A percentile compares a stretch with the other conserved stretches of the same genome.
phyloP scores from a whole-genome alignment of 2,888 invertebrate species.

The Alitta virens region DNA sequence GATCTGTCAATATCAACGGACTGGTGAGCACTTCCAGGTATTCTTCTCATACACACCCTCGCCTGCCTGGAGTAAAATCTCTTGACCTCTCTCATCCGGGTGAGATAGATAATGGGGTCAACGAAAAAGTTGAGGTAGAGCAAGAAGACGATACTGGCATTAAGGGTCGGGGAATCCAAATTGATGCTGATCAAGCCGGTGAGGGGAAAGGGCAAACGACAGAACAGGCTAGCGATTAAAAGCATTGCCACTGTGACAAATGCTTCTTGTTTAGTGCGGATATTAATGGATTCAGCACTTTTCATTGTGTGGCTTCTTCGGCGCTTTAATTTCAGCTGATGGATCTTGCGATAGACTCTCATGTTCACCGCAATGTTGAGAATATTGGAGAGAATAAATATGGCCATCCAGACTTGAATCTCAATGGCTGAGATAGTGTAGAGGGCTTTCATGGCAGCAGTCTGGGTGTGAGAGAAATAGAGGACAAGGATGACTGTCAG shows the following conservation, averaged over 20 bases:
- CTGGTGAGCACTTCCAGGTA: background rate
- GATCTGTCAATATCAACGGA: background rate
- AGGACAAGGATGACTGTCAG: slow-evolving; percentile 17
- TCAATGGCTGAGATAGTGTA: slow-evolving; percentile 20
- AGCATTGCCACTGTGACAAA: slow-evolving; percentile 26
- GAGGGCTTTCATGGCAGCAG: slow-evolving; percentile 11
- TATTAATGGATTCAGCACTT: slow-evolving; percentile 17
- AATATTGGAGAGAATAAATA: slow-evolving; percentile 19
- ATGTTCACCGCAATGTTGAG: slow-evolving; percentile 22
- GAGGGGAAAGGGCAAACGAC: slow-evolving; percentile 27
- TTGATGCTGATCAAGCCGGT: slow-evolving; percentile 17
- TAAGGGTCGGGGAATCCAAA: slow-evolving; percentile 9
- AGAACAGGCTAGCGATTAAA: slow-evolving; percentile 22
- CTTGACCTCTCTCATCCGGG: slow-evolving; percentile 21
- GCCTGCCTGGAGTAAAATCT: background rate
- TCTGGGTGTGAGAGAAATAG: slow-evolving; percentile 5
- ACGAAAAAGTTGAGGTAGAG: slow-evolving; percentile 27
- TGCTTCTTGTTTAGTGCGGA: slow-evolving; percentile 27
- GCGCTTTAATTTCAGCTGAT: slow-evolving; percentile 18
- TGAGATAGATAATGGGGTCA: slow-evolving; percentile 28
- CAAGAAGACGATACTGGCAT: slow-evolving; percentile 21
- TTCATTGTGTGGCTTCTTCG: background rate
- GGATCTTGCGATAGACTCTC: slow-evolving; percentile 20
- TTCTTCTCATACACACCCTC: background rate
- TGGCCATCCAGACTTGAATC: slow-evolving; percentile 28